Percentiles rank a stretch among this genome's conserved stretches.
phyloP scores from a whole-genome alignment of 92 coral and sea anemone species.

The Nematostella vectensis region DNA sequence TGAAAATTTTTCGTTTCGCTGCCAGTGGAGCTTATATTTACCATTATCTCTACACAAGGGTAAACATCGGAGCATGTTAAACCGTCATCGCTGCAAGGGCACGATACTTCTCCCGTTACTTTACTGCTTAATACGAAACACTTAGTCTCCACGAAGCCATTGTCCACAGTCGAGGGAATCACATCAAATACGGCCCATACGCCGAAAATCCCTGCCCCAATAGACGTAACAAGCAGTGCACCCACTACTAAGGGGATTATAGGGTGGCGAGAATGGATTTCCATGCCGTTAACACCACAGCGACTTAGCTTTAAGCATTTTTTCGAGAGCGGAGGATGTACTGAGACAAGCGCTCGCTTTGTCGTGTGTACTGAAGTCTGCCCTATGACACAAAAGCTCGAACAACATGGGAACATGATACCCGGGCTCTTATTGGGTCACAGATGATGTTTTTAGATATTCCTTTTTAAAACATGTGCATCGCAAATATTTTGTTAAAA shows the following conservation, averaged over 20 bases:
- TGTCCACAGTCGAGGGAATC: slow-evolving; percentile 22
- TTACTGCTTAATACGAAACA: slow-evolving; percentile 12
- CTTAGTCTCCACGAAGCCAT: slow-evolving; percentile 3
- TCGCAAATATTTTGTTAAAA: no score
- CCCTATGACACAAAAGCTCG: no score
- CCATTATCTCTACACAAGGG: slow-evolving; percentile 19
- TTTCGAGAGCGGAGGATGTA: no score
- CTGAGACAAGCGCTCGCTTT: no score
- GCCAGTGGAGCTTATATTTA: background rate
- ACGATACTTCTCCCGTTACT: slow-evolving; percentile 2
- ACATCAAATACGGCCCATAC: slow-evolving; percentile 33
- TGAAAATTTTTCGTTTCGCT: background rate
- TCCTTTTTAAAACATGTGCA: no score
- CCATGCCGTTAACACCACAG: background rate
- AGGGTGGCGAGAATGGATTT: slow-evolving; percentile 1
- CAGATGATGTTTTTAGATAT: no score
- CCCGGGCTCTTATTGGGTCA: no score
- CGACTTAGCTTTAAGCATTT: no score
- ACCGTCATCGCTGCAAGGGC: slow-evolving; percentile 28
- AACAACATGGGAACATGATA: no score
- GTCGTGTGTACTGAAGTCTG: no score
- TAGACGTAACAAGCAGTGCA: slow-evolving; percentile 4
- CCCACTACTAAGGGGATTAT: slow-evolving; percentile 9
- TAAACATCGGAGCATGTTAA: slow-evolving; percentile 8
- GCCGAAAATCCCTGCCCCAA: slow-evolving; percentile 23